phyloP scores from a whole-genome alignment of 92 coral and sea anemone genomes.

The Nematostella vectensis region DNA sequence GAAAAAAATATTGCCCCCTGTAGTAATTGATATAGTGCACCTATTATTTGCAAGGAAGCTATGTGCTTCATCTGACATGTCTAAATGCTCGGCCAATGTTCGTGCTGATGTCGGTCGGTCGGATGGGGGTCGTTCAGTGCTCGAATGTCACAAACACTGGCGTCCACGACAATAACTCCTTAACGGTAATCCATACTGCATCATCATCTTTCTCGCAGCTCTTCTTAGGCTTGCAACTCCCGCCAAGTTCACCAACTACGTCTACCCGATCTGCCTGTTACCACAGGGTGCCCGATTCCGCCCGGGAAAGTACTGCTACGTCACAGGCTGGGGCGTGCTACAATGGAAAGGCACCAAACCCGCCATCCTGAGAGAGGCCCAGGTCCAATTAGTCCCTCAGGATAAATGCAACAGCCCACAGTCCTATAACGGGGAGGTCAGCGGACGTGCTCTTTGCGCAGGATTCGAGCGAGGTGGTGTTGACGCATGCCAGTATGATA shows the following conservation, averaged over 20 bases:
- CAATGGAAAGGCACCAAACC: slow-evolving; percentile 66
- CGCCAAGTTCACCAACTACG: slow-evolving; percentile 55
- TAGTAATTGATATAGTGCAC: no score
- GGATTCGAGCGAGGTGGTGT: slow-evolving; percentile 87
- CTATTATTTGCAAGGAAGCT: no score
- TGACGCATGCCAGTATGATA: slow-evolving; percentile 82
- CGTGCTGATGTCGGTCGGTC: no score
- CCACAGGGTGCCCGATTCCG: slow-evolving; percentile 40
- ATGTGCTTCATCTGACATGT: no score
- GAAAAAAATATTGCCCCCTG: no score
- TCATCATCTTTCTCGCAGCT: slow-evolving; percentile 38
- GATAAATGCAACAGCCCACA: slow-evolving; percentile 50
- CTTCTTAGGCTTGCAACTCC: slow-evolving; percentile 46
- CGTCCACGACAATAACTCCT: no score
- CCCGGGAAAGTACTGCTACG: slow-evolving; percentile 69
- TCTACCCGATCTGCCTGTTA: slow-evolving; percentile 71
- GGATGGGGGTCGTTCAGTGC: no score
- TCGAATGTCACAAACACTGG: no score
- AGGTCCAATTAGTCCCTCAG: slow-evolving; percentile 52
- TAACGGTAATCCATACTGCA: no score
- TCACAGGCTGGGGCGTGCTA: slow-evolving; percentile 86
- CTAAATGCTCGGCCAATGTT: no score
- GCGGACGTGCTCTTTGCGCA: slow-evolving; percentile 64
- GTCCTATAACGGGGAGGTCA: slow-evolving; percentile 54
- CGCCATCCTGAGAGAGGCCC: slow-evolving; percentile 55